Percentiles rank a stretch among this genome's conserved stretches.
These are phyloP conservation scores for Lathamus discolor DNA, from an alignment of 2,113 vertebrate genomes.

Conservation along the genomic window DNA sequence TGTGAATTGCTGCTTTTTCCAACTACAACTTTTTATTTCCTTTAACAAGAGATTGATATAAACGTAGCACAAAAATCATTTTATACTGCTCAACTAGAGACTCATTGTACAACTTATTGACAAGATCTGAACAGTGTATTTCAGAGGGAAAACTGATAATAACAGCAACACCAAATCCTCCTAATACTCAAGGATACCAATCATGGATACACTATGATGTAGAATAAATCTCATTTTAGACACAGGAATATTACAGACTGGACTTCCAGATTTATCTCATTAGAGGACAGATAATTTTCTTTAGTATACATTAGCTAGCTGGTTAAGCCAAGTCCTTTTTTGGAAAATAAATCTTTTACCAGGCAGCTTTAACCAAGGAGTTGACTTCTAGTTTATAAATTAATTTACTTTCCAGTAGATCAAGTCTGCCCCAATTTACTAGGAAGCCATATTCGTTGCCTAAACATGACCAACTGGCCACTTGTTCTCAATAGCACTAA, in stretches of 20 bases:
- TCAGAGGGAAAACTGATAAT: background rate
- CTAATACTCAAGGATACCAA: background rate
- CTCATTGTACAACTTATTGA: background rate
- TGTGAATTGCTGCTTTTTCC: background rate
- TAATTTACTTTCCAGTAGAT: background rate
- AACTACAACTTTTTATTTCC: background rate
- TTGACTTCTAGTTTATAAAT: background rate
- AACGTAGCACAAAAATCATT: background rate
- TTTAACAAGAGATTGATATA: background rate
- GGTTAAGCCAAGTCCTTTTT: background rate
- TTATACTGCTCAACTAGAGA: background rate
- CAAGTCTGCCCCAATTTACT: background rate
- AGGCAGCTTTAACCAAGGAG: background rate
- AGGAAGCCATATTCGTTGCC: background rate
- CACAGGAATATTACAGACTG: background rate
- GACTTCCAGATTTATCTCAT: background rate
- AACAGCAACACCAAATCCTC: background rate
- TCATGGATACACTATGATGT: background rate
- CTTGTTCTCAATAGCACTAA: background rate
- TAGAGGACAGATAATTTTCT: background rate
- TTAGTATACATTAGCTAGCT: background rate
- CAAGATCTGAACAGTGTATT: background rate
- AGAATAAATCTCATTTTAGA: background rate
- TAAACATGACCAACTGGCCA: background rate
- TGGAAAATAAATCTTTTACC: background rate